phyloP scores from a whole-genome alignment of 2,113 vertebrate genomes.

The Anser brachyrhynchus region DNA sequence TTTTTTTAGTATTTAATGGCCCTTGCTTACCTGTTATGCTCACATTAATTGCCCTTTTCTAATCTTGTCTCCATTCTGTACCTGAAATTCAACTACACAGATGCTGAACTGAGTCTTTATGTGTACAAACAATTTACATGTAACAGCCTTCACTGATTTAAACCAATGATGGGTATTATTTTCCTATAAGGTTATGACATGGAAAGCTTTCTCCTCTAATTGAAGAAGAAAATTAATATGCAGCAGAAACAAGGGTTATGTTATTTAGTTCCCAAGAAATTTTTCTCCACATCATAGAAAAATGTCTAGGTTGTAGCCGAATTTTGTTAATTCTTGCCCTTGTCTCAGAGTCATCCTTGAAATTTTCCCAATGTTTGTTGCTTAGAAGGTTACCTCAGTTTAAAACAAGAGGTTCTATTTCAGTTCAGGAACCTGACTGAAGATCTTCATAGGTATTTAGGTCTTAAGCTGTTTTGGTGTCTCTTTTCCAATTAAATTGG shows the following conservation, averaged over 20 bases:
- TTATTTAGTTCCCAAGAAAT: background rate
- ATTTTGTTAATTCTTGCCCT: background rate
- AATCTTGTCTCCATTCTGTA: background rate
- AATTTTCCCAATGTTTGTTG: background rate
- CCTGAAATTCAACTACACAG: background rate
- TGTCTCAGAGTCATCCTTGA: background rate
- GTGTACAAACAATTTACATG: background rate
- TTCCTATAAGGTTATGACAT: background rate
- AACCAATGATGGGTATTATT: background rate
- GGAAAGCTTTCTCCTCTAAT: background rate
- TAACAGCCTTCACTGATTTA: background rate
- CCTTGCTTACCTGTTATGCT: background rate
- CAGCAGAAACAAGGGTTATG: background rate
- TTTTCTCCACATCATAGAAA: background rate
- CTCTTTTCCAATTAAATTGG: background rate
- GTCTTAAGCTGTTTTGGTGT: background rate
- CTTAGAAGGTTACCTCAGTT: background rate
- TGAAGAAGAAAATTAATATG: background rate
- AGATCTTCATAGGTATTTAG: background rate
- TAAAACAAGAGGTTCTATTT: background rate
- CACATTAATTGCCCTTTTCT: background rate
- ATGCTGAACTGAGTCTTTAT: background rate
- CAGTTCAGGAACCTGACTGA: background rate
- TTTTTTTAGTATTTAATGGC: background rate
- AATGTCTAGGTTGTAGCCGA: background rate